Base-by-base conservation (phyloP, 2,888 invertebrate species). In the Leptinotarsa tumamoca region DNA sequence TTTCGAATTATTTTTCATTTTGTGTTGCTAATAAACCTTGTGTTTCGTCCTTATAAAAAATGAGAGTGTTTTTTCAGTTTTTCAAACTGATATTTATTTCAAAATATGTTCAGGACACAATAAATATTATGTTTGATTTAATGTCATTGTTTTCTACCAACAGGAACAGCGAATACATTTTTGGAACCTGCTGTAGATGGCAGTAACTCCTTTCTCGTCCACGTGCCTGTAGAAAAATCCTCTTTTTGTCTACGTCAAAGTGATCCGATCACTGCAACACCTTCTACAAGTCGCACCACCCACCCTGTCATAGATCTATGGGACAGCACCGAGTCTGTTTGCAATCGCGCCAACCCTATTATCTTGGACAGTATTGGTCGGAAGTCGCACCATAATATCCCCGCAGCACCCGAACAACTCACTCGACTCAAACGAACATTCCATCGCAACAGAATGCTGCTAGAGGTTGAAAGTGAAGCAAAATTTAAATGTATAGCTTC, bases 401-500 rank as follows among this genome's bases (percentile, higher is more conserved):
- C 74, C 27, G 33, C 21, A 56, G 23, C 49, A 69, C 76, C 68
- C n/a, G 80, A 72, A 67, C 73, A 63, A 61, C 78, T 21, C 49
- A 49, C 58, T 43, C 63, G 75, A 18, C 18, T 73, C 23, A 75
- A 69, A 72, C 63, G 63, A 7, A 68, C 68, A 4, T 75, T 75
- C 43, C 68, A 75, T 50, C 68, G 56, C 33, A 72, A 75, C 56
- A 23, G 75, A 23, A 18, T 75, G 27, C 56, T 72, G 18, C 15
- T 63, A 2, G 75, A 72, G 13, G 27, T 75, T n/a, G 63, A 74
- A 18, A 66, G n/a, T 14, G 67, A 71, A 52, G 54, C 70, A 63
- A 71, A 68, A 78, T 92, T 92, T 80, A 91, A 91, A 82, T 87
- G 92, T 52, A 89, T 91, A 80, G 91, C 91, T 72, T 90, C 91